Conservation (phyloP, 2,113 vertebrate genomes). For the Eulemur macaco region DNA sequence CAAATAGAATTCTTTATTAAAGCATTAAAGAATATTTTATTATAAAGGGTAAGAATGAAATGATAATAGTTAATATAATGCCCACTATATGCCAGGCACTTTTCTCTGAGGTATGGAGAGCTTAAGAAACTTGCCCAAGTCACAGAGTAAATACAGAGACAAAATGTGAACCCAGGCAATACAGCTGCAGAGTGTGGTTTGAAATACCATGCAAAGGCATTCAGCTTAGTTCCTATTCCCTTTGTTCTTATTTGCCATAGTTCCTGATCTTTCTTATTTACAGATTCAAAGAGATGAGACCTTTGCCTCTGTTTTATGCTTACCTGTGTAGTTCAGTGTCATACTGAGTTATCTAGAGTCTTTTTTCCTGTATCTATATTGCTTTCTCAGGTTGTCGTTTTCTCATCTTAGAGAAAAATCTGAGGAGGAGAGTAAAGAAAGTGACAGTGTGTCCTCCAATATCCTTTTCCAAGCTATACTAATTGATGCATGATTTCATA, state of each 20-base stretch:
- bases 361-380: neutral
- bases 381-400: conserved; percentile 18
- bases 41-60: neutral
- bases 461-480: neutral
- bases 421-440: neutral
- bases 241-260: neutral
- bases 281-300: neutral
- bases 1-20: neutral
- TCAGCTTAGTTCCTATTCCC: neutral
- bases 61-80: neutral
- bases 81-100: neutral
- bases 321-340: neutral
- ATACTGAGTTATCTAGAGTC: neutral
- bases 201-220: neutral
- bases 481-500: neutral
- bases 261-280: neutral
- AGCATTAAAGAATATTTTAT: neutral
- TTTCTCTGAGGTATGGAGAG: neutral
- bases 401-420: neutral
- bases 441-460: neutral
- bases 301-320: neutral
- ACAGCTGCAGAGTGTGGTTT: neutral
- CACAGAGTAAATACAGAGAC: neutral
- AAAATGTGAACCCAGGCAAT: neutral
- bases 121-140: neutral